A percentile compares a stretch with the other conserved stretches of the same genome.
phyloP scores from a whole-genome alignment of 1,140 invertebrate species.

The Euwallacea fornicatus region DNA sequence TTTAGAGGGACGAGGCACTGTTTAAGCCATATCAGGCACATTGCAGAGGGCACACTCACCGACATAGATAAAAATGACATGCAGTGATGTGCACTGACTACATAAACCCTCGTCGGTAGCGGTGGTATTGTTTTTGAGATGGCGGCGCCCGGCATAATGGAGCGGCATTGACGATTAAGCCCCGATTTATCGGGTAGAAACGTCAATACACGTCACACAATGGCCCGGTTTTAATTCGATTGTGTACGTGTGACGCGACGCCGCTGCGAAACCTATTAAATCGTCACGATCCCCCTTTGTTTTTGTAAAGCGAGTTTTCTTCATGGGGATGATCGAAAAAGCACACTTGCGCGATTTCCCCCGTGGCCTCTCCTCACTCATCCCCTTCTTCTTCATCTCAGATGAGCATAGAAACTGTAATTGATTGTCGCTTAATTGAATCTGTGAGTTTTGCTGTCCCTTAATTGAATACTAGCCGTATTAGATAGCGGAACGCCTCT shows the following conservation, averaged over 20 bases:
- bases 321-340: slow-evolving; percentile 10
- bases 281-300: background rate
- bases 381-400: background rate
- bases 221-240: slow-evolving; percentile 3
- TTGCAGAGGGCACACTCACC: too few species aligned
- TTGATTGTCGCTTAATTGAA: slow-evolving; percentile 13
- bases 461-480: background rate
- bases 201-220: slow-evolving; percentile 5
- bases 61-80: too few species aligned
- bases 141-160: background rate
- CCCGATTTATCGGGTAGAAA: background rate
- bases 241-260: background rate
- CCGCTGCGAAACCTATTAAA: background rate
- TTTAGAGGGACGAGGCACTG: too few species aligned
- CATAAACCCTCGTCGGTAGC: background rate
- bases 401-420: background rate
- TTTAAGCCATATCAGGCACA: too few species aligned
- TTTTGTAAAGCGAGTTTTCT: background rate
- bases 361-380: background rate
- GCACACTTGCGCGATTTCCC: slow-evolving; percentile 2
- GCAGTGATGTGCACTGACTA: too few species aligned
- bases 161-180: background rate
- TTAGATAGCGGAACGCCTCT: background rate
- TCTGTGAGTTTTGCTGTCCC: background rate
- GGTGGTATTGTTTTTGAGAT: slow-evolving; percentile 5